Evolutionary conservation across 2,113 vertebrate species (phyloP), one percentile per base, ranked within the genome.

Genomic region (Phainopepla nitens): DNA sequence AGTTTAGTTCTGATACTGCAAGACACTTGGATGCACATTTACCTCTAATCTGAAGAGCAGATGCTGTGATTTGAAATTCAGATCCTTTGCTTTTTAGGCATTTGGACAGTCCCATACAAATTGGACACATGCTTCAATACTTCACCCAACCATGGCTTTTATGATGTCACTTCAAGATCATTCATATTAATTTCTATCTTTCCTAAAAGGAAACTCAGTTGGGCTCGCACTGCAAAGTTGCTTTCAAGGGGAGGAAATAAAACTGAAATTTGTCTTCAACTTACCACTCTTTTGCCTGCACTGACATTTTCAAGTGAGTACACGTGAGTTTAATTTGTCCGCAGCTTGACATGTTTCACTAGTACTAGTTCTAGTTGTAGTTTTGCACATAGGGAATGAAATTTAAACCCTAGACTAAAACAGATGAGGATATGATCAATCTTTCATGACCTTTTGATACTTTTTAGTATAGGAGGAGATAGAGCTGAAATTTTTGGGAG

Each of bases 361-460:
- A 42, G 25, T 31, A 64, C 15, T 44, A 18, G 21, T 39, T 8
- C 3, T 31, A 39, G 12, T 6, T 66, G 57, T 11, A 29, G 15
- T 39, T 90, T 89, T 76, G 10, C 16, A 49, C 2, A 8, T 4
- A 20, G 28, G 3, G 31, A 44, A 75, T 57, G 23, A 76, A 15
- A 41, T 42, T 36, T 76, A 76, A 93, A 64, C 7, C 7, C 11
- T 31, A 49, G 16, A 50, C 7, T 11, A 56, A 60, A 82, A 54
- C 35, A 20, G 6, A 2, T 69, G 19, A 12, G 4, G 9, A n/a
- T 82, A 27, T 39, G 27, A 41, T 45, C 0, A 0, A 8, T 75
- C 19, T 85, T 41, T 47, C 33, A 28, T 23, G 16, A 76, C 42
- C 42, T 10, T 23, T 69, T 51, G 28, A 24, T 51, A 71, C 4